Base-by-base conservation (phyloP, 2,797 vertebrate species). In the Smutsia temminckii region DNA sequence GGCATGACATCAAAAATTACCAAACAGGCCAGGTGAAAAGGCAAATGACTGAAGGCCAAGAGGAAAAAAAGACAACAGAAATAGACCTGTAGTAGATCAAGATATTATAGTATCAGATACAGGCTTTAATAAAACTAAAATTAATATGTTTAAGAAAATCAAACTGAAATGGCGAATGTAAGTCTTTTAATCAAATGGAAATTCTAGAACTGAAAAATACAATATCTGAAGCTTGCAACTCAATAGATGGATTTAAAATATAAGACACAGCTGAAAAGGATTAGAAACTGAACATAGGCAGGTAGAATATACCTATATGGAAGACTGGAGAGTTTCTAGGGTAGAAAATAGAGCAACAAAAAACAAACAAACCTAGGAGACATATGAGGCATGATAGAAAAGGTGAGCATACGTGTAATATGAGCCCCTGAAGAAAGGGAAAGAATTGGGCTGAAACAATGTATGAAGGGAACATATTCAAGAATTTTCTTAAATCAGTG, bases 401-500 rank as follows among this genome's bases (percentile, higher is more conserved):
- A 89, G 20, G 23, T 63, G 64, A 79, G 71, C 11, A 40, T 53
- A 69, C 32, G 6, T 34, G 3, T 84, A 71, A 84, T 71, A 16
- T 40, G 37, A 34, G n/a, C 32, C 16, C 8, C 21, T 42, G 23
- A 72, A 79, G 32, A 46, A 71, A 71, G 32, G 32, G 6, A 49
- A 64, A 79, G 18, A 85, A 89, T 40, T 79, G 25, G 14, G 7
- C 51, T 57, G 20, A 89, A 51, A 74, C 18, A 69, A 93, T 53
- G 80, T 25, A 74, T 27, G 14, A 81, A 66, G 20, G 21, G 6
- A 68, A 59, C 37, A 80, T 74, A 84, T 63, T 68, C 4, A 57
- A 91, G 32, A 89, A 40, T 88, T 68, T 80, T 72, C 63, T 71
- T 88, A 81, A 93, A 64, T 80, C 69, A 57, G 16, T 79, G 21